Evolutionary conservation across 2,797 vertebrate genomes (phyloP).

Genomic region (Enteromius fasciolatus): DNA sequence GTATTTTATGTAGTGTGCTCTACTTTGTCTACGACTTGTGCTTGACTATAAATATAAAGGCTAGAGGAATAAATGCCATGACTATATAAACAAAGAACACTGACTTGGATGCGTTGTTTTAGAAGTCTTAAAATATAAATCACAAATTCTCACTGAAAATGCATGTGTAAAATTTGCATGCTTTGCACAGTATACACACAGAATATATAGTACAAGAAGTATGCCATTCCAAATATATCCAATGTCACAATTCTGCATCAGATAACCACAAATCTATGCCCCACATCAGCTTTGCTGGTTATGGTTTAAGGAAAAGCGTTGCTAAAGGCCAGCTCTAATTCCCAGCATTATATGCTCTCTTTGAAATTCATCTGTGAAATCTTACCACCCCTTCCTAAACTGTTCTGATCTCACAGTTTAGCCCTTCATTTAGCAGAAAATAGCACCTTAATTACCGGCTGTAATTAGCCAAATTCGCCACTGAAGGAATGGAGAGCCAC

Average conservation of each 20-base stretch:
- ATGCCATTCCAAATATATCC: background rate
- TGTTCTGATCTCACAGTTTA: slow-evolving; percentile 28
- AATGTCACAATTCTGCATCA: background rate
- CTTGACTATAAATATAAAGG: background rate
- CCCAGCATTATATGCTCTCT: slow-evolving; percentile 21
- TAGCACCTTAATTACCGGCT: slow-evolving; percentile 38
- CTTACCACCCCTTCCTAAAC: slow-evolving; percentile 3
- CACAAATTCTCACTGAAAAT: background rate
- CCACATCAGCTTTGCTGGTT: background rate
- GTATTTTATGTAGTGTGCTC: background rate
- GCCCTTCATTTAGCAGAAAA: slow-evolving; percentile 26
- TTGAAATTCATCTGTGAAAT: slow-evolving; percentile 30
- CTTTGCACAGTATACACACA: background rate
- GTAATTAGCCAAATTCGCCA: slow-evolving; percentile 26
- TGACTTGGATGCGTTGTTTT: background rate
- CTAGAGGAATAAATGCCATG: background rate
- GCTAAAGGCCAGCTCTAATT: slow-evolving; percentile 5
- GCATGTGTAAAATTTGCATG: background rate
- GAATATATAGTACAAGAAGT: background rate
- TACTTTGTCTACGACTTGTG: background rate
- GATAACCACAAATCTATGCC: background rate
- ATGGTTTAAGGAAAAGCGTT: background rate
- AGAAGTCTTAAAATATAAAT: background rate
- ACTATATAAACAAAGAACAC: background rate
- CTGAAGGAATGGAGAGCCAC: slow-evolving; percentile 5